Conservation (phyloP, 2,888 invertebrate species). For the Harpalus rubripes region DNA sequence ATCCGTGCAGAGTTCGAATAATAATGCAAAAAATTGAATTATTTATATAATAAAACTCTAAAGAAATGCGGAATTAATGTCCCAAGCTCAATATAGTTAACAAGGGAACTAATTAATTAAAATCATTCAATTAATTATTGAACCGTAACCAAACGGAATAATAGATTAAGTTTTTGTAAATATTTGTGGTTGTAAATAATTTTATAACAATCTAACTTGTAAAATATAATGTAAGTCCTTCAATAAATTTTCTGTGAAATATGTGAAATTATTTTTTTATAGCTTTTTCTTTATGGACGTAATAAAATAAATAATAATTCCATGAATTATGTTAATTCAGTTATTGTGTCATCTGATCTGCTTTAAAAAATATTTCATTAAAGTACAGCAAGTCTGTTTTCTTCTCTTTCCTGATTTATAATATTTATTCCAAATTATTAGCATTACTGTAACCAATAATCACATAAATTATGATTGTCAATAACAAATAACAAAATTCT, state of each 20-base stretch:
- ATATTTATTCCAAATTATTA: constrained; percentile 15
- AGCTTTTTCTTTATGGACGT: background rate
- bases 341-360: background rate
- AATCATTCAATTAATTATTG: background rate
- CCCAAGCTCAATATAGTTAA: background rate
- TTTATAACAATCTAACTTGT: background rate
- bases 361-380: background rate
- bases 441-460: constrained; percentile 14
- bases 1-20: no score
- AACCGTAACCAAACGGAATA: background rate
- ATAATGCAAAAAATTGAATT: no score
- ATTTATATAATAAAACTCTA: background rate
- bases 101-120: background rate
- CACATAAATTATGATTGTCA: constrained; percentile 42
- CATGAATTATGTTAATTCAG: background rate
- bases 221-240: background rate
- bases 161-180: background rate
- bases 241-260: background rate
- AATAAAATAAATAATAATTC: constrained; percentile 3
- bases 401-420: background rate
- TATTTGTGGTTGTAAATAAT: constrained; percentile 3
- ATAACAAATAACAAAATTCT: constrained; percentile 48
- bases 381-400: background rate
- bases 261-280: background rate
- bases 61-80: background rate